Base-by-base conservation (phyloP, 2,888 invertebrate genomes). In the Teleiodes luculella region DNA sequence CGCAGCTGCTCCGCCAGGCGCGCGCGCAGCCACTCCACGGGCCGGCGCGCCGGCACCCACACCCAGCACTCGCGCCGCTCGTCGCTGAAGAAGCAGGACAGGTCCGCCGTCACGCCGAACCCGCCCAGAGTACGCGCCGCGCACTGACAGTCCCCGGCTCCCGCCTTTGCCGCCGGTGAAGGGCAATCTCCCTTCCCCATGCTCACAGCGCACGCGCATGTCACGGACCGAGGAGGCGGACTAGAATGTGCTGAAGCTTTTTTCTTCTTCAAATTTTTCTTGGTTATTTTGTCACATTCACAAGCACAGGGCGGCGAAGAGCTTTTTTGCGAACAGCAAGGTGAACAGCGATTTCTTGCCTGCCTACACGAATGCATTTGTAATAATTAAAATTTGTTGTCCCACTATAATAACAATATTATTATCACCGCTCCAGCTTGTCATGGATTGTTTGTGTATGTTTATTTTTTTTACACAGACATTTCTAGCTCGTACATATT, bases 21-120 rank as follows among this genome's bases (percentile, higher is more conserved):
- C 39, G 68, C 67, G 55, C 60, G 65, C 65, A 84, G 70, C 76
- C 76, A 76, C 46, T 71, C 63, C 63, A 74, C 78, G 33, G 66
- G 70, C 49, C 65, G 67, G 41, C 60, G 57, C 55, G 54, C 56
- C 57, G 80, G 76, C 39, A 68, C 68, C 56, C 62, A 65, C 65
- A 83, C 68, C 76, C 76, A 76, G 48, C 72, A 64, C 53, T 24
- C 49, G 20, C 33, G 30, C 28, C 55, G 55, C 14, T 50, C 30
- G 14, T 53, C 54, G 8, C 45, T 20, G 35, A 48, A 48, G 16
- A 33, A 11, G 14, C n/a, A 1, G 3, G 47, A 48, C 46, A 2
- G 48, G 47, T 50, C 50, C 24, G 28, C 41, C 57, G 67, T 54
- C 67, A 59, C 58, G 68, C 47, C 47, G 35, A 35, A 48, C 18